A percentile compares a stretch with the other conserved stretches of the same genome.
Evolutionary conservation across 2,113 vertebrate species (phyloP).

Genomic region (Thymallus thymallus): DNA sequence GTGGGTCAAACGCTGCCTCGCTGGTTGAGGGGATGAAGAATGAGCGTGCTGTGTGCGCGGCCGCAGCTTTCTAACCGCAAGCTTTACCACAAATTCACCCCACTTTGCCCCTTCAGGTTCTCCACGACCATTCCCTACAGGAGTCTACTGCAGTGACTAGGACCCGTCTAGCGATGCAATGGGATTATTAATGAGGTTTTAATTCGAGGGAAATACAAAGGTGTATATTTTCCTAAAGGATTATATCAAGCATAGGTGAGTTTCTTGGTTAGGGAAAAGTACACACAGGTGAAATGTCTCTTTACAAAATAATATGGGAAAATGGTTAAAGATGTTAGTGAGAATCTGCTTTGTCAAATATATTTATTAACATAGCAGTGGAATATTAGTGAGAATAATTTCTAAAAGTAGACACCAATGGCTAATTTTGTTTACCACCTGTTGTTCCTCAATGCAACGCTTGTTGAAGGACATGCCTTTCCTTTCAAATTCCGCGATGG

Average conservation of each 20-base stretch:
- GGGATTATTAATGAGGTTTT: slow-evolving; percentile 63
- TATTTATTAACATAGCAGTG: too few species aligned
- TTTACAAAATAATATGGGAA: background rate
- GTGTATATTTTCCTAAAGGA: slow-evolving; percentile 41
- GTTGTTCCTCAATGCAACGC: background rate
- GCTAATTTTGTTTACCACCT: background rate
- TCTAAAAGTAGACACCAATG: background rate
- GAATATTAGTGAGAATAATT: background rate
- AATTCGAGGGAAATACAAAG: slow-evolving; percentile 37
- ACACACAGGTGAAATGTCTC: background rate
- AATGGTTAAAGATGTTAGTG: too few species aligned
- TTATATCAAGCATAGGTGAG: slow-evolving; percentile 25
- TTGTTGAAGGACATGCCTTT: background rate
- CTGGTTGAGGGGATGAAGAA: slow-evolving; percentile 66
- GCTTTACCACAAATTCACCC: slow-evolving; percentile 38
- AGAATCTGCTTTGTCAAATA: too few species aligned
- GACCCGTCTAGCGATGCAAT: slow-evolving; percentile 45
- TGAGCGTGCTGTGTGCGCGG: slow-evolving; percentile 58
- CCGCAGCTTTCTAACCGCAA: slow-evolving; percentile 16
- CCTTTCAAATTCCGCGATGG: background rate
- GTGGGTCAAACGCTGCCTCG: slow-evolving; percentile 67
- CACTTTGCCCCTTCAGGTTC: slow-evolving; percentile 31
- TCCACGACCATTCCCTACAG: slow-evolving; percentile 42
- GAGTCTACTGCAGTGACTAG: slow-evolving; percentile 50
- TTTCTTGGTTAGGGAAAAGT: background rate